These are phyloP conservation scores for Cataglyphis cursor DNA, from an alignment of 2,888 invertebrate genomes.

Conservation along the genomic window DNA sequence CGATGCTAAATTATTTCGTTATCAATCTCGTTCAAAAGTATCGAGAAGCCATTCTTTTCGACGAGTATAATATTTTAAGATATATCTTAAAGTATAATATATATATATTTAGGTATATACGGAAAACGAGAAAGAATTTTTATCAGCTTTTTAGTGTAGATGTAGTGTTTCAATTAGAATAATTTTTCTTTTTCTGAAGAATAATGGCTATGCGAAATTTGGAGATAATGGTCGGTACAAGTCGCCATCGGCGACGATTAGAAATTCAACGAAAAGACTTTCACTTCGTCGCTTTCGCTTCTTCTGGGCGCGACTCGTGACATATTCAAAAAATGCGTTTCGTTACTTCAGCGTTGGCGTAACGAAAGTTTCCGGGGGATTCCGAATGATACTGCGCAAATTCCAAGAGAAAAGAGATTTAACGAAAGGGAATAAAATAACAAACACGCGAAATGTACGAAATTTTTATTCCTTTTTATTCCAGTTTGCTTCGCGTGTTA, in stretches of 20 bases:
- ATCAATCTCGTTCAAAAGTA: background rate
- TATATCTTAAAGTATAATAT: background rate
- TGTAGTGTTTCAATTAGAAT: background rate
- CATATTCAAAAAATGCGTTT: conserved; percentile 1
- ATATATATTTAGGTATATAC: background rate
- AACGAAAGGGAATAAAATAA: background rate
- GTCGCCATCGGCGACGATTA: conserved; percentile 49
- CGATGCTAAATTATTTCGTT: background rate
- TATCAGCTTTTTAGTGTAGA: no score
- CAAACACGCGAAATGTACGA: background rate
- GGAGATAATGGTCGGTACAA: conserved; percentile 54
- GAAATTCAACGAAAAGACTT: conserved; percentile 65
- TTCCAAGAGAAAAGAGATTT: background rate
- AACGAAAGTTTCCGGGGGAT: background rate
- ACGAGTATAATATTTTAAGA: background rate
- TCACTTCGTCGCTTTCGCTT: conserved; percentile 70
- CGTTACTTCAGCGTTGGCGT: conserved; percentile 12
- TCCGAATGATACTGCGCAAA: background rate
- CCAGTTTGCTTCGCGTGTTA: conserved; percentile 61
- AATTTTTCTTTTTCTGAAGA: background rate
- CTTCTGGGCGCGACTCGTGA: conserved; percentile 3
- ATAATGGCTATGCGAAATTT: conserved; percentile 22
- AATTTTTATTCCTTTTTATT: conserved; percentile 61
- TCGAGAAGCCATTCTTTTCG: background rate
- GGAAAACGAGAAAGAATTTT: background rate